Conservation (phyloP, 2,113 vertebrate species). For the Platichthys flesus region DNA sequence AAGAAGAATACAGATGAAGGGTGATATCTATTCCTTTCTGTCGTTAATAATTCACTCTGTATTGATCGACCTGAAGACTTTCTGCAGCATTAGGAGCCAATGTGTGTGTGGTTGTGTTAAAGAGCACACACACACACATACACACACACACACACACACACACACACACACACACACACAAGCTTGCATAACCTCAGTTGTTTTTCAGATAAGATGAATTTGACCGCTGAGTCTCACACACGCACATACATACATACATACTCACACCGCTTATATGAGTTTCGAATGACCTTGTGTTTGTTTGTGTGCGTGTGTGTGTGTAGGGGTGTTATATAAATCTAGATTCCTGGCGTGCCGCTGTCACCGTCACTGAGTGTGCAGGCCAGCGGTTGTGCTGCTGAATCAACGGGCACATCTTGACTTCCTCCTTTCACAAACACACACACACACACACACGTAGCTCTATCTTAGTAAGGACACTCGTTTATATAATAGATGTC, state of each 20-base stretch:
- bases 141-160: too few species aligned
- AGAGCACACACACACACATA: background rate
- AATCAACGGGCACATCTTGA: constrained; percentile 32
- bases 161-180: background rate
- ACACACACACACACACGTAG: background rate
- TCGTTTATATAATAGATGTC: too few species aligned
- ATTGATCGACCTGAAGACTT: constrained; percentile 38
- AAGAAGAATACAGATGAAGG: constrained; percentile 17
- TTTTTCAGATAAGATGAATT: constrained; percentile 43
- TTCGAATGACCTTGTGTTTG: too few species aligned
- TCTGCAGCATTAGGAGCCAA: constrained; percentile 4
- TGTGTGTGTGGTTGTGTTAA: constrained; percentile 1
- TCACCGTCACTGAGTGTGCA: constrained; percentile 3
- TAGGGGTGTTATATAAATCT: constrained; percentile 58
- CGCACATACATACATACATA: background rate
- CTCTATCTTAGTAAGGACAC: too few species aligned
- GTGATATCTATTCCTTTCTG: background rate
- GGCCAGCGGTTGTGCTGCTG: constrained; percentile 23
- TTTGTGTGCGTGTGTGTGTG: background rate
- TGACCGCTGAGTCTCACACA: background rate
- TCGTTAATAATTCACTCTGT: constrained; percentile 55
- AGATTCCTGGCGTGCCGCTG: constrained; percentile 29
- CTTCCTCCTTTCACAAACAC: constrained; percentile 16
- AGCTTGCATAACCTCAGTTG: constrained; percentile 48
- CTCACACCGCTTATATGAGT: background rate